Percentiles rank a stretch among this genome's conserved stretches.
phyloP scores from a whole-genome alignment of 2,113 vertebrate genomes.

The Ptychochromis oligacanthus region DNA sequence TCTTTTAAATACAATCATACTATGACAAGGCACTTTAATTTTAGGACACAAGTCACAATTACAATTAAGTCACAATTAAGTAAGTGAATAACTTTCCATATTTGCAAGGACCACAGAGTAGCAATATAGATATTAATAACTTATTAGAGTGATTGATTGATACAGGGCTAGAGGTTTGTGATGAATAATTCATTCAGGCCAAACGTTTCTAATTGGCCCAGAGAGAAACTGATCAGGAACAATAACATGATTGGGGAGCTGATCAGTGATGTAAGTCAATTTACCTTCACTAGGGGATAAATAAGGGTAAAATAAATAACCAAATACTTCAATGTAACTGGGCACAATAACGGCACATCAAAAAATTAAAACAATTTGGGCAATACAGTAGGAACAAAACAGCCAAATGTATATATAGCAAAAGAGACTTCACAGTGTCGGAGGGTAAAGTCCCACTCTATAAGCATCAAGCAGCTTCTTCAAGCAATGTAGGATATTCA shows the following conservation, averaged over 20 bases:
- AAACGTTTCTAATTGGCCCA: slow-evolving; percentile 33
- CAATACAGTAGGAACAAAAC: neutral
- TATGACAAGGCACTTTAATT: neutral
- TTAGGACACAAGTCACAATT: neutral
- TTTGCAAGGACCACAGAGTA: neutral
- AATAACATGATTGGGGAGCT: slow-evolving; percentile 32
- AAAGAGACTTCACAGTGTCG: neutral
- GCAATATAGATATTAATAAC: slow-evolving; percentile 2
- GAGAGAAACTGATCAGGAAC: slow-evolving; percentile 41
- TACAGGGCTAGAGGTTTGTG: slow-evolving; percentile 34
- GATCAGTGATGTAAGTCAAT: slow-evolving; percentile 8
- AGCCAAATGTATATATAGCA: neutral
- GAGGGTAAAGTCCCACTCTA: too few relatives aligned
- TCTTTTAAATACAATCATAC: neutral
- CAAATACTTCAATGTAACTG: neutral
- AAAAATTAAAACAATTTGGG: neutral
- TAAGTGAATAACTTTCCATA: neutral
- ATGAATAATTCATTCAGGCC: slow-evolving; percentile 46
- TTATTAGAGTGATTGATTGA: slow-evolving; percentile 12
- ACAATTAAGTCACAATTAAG: neutral
- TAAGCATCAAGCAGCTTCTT: too few relatives aligned
- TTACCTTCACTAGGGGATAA: neutral
- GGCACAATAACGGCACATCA: neutral
- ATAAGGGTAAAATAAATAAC: neutral
- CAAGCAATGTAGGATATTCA: too few relatives aligned